These are phyloP conservation scores for Oceanites oceanicus DNA, from an alignment of 2,113 vertebrate species.

Conservation along the genomic window DNA sequence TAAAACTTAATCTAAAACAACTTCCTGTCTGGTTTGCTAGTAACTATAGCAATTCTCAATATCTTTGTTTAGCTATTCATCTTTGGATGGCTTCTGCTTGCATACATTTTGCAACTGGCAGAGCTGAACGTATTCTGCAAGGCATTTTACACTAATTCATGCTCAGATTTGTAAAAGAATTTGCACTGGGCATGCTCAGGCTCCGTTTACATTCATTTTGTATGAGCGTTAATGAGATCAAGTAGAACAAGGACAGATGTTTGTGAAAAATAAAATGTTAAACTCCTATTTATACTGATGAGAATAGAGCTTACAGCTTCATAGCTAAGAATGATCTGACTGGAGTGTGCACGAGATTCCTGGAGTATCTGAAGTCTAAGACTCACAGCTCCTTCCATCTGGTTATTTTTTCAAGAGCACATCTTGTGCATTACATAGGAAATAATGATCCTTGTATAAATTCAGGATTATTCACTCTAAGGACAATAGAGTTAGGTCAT, in stretches of 20 bases:
- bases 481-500: background rate
- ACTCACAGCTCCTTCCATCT: background rate
- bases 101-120: background rate
- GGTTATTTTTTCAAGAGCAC: background rate
- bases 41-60: constrained; percentile 1
- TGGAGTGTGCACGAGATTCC: background rate
- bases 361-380: background rate
- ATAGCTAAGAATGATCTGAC: background rate
- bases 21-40: background rate
- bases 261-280: constrained; percentile 10
- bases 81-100: constrained; percentile 21
- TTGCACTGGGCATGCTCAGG: background rate
- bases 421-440: background rate
- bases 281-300: background rate
- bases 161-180: background rate
- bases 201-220: background rate
- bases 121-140: background rate
- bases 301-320: background rate
- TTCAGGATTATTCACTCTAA: background rate
- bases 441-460: background rate
- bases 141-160: background rate
- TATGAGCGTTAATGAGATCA: constrained; percentile 26
- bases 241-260: constrained; percentile 29
- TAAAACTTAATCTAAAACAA: background rate
- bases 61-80: constrained; percentile 35